Evolutionary conservation across 92 coral and sea anemone species (phyloP).

Genomic region (Diadumene lineata): DNA sequence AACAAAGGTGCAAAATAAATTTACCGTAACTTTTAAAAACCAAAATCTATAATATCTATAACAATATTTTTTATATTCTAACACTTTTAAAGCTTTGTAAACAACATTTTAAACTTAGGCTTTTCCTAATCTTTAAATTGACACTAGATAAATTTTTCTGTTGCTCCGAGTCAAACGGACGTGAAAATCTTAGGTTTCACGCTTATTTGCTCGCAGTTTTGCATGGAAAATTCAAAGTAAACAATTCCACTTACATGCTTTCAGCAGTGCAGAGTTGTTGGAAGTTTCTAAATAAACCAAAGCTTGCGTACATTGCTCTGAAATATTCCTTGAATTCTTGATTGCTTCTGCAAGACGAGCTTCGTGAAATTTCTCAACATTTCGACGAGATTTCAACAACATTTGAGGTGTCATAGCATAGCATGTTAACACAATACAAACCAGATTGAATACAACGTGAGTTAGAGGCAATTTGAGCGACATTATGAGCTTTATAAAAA

Average conservation of each 20-base stretch:
- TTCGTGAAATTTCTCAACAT: background rate
- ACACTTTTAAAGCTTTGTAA: too few species aligned
- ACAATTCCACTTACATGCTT: conserved; percentile 7
- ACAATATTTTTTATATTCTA: too few species aligned
- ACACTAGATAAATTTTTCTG: too few species aligned
- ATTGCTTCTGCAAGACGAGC: background rate
- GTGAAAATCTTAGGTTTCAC: too few species aligned
- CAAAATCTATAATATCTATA: too few species aligned
- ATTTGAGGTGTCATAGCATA: background rate
- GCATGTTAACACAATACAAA: background rate
- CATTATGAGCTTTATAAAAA: too few species aligned
- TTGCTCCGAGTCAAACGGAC: too few species aligned
- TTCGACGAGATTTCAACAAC: background rate
- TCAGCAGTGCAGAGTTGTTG: conserved; percentile 5
- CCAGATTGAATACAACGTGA: background rate
- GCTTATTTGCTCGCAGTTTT: background rate
- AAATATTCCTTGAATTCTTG: background rate
- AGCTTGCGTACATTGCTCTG: conserved; percentile 5
- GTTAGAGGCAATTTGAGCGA: background rate
- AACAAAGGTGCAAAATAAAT: too few species aligned
- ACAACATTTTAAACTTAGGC: too few species aligned
- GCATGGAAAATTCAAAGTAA: background rate
- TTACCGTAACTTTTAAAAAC: too few species aligned
- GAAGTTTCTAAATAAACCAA: conserved; percentile 9
- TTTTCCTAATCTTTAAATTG: too few species aligned